Percentiles rank a stretch among this genome's conserved stretches.
Evolutionary conservation across 1,140 invertebrate species (phyloP).

Genomic region (Sinella curviseta): DNA sequence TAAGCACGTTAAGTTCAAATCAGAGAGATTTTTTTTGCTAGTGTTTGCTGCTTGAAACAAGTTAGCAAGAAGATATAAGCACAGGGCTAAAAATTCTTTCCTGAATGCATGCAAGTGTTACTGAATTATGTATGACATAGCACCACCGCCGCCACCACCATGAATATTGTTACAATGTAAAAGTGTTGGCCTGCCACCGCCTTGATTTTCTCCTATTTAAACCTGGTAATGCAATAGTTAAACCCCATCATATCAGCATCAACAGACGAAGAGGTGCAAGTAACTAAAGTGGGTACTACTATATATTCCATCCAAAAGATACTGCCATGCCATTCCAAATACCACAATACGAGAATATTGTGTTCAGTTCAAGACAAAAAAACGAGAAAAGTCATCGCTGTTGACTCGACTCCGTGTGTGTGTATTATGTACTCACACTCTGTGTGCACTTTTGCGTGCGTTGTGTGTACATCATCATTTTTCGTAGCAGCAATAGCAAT

Average conservation of each 20-base stretch:
- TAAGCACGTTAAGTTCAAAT: background rate
- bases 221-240: background rate
- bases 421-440: background rate
- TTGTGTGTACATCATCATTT: too few species aligned
- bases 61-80: background rate
- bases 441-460: too few species aligned
- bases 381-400: background rate
- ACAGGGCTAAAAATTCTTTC: background rate
- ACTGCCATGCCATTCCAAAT: background rate
- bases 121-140: background rate
- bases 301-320: background rate
- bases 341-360: background rate
- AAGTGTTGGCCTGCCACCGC: background rate
- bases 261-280: background rate
- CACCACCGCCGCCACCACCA: background rate
- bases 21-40: background rate
- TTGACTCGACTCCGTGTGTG: background rate
- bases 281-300: background rate
- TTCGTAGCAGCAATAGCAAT: too few species aligned
- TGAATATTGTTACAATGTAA: background rate
- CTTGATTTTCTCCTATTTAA: conserved; percentile 10
- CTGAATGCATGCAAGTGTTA: background rate
- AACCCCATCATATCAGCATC: background rate
- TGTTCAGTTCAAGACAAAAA: background rate
- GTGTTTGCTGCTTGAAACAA: background rate